phyloP scores from a whole-genome alignment of 2,113 vertebrate species.

The Bujurquina vittata region DNA sequence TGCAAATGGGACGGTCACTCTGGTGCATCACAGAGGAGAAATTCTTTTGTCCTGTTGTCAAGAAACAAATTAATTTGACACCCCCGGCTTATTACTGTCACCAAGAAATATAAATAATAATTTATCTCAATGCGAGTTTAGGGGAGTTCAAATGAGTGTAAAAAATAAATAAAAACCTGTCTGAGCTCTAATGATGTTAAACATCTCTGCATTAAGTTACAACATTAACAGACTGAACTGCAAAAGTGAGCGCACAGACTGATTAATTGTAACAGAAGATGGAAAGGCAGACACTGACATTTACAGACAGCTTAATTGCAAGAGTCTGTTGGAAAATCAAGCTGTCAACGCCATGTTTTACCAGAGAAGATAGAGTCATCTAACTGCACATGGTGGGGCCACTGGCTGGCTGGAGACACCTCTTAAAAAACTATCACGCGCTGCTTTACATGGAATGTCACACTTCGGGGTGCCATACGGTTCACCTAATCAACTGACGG shows the following conservation, averaged over 20 bases:
- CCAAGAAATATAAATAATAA: neutral
- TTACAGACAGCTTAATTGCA: conserved; percentile 42
- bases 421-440: conserved; percentile 65
- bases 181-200: neutral
- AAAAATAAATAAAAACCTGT: neutral
- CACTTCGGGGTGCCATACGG: conserved; percentile 52
- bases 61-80: neutral
- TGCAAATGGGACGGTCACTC: neutral
- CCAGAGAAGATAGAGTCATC: conserved; percentile 41
- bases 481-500: conserved; percentile 62
- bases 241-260: neutral
- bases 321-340: conserved; percentile 44
- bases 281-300: conserved; percentile 27
- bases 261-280: conserved; percentile 9
- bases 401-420: conserved; percentile 59
- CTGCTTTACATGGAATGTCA: conserved; percentile 67
- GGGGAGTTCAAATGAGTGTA: neutral
- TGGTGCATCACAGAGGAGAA: neutral
- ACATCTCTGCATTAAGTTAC: conserved; percentile 19
- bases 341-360: conserved; percentile 50
- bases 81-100: neutral
- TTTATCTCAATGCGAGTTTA: neutral
- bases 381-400: conserved; percentile 45
- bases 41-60: neutral
- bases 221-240: conserved; percentile 28